Percentiles rank a stretch among this genome's conserved stretches.
Evolutionary conservation across 2,888 invertebrate species (phyloP).

Genomic region (Lycia hirtaria): DNA sequence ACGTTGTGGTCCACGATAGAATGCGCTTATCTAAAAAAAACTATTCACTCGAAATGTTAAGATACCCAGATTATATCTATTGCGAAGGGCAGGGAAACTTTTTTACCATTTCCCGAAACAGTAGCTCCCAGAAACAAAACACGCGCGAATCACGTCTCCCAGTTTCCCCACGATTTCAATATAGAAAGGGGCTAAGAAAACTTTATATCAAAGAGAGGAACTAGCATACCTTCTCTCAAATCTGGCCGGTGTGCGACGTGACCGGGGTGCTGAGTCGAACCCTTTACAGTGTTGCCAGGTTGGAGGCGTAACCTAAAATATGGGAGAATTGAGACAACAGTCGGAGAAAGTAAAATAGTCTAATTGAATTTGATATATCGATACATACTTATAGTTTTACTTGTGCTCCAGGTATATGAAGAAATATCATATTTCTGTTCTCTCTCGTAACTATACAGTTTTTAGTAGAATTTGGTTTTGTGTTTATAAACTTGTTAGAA

Average conservation of each 20-base stretch:
- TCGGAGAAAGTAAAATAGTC: not conserved
- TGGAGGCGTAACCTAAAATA: not conserved
- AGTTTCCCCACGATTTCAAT: constrained; percentile 73
- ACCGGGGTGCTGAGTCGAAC: constrained; percentile 53
- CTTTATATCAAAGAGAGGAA: constrained; percentile 71
- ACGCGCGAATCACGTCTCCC: constrained; percentile 39
- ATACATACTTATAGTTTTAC: too few relatives aligned
- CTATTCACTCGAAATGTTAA: too few relatives aligned
- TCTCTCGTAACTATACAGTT: too few relatives aligned
- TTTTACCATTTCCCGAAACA: not conserved
- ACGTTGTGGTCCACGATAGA: too few relatives aligned
- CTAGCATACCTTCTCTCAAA: constrained; percentile 63
- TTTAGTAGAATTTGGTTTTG: too few relatives aligned
- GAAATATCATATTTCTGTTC: too few relatives aligned
- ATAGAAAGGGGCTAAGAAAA: constrained; percentile 66
- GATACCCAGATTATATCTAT: too few relatives aligned
- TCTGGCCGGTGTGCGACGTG: constrained; percentile 75
- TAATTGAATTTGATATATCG: too few relatives aligned
- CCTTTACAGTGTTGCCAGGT: constrained; percentile 50
- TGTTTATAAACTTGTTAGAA: too few relatives aligned
- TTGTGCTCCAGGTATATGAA: too few relatives aligned
- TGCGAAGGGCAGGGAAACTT: too few relatives aligned
- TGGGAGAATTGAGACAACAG: not conserved
- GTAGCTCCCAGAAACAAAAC: constrained; percentile 39
- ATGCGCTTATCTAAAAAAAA: too few relatives aligned